phyloP scores from a whole-genome alignment of 2,113 vertebrate genomes.

The Hydrochoerus hydrochaeris region DNA sequence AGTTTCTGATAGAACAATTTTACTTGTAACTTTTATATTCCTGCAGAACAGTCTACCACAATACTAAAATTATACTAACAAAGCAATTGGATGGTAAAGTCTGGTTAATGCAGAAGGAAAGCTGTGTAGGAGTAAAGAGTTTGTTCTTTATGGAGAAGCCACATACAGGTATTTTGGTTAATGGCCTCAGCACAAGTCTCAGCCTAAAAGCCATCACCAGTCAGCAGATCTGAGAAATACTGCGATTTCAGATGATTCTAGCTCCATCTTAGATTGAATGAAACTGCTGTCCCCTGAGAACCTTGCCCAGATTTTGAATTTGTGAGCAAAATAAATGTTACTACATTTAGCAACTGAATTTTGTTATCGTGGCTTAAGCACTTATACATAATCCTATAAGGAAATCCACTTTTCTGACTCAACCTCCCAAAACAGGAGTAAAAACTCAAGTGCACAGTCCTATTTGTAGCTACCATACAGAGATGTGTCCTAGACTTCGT shows the following conservation, averaged over 20 bases:
- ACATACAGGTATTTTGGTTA: not conserved
- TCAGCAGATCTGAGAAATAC: not conserved
- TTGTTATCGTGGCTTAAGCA: not conserved
- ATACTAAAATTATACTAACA: not conserved
- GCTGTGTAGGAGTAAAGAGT: not conserved
- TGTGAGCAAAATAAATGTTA: constrained; percentile 1
- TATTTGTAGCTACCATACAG: not conserved
- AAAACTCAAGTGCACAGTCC: not conserved
- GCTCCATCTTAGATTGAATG: not conserved
- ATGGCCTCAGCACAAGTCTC: not conserved
- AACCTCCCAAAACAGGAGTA: not conserved
- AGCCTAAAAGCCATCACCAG: not conserved
- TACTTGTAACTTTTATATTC: not conserved
- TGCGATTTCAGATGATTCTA: constrained; percentile 8
- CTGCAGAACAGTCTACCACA: not conserved
- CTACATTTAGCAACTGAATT: not conserved
- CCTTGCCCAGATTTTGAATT: not conserved
- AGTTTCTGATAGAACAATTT: constrained; percentile 23
- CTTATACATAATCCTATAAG: not conserved
- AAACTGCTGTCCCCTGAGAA: not conserved
- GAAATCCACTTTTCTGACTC: not conserved
- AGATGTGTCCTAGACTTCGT: not conserved
- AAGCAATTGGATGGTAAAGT: not conserved
- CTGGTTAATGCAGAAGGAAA: not conserved
- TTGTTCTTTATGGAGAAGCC: not conserved